Percentiles rank a stretch among this genome's conserved stretches.
Evolutionary conservation across 1,140 invertebrate species (phyloP).

Genomic region (Brachionus sp.): DNA sequence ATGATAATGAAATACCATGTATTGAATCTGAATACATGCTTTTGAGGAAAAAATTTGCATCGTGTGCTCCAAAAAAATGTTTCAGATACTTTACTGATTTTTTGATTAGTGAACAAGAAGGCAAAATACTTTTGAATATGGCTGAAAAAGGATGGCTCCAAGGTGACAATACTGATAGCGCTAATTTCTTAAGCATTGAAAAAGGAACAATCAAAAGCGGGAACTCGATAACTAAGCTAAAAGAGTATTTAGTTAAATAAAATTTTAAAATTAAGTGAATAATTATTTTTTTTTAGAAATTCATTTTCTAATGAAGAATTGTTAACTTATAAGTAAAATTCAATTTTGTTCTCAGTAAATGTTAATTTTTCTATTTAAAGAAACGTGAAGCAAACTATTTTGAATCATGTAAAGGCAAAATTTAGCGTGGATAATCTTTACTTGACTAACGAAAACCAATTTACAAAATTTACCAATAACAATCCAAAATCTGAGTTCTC

Average conservation of each 20-base stretch:
- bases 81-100: conserved; percentile 39
- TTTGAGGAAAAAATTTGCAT: not conserved
- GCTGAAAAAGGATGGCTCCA: not conserved
- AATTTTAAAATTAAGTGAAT: not conserved
- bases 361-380: not conserved
- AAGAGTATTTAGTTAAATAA: not conserved
- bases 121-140: not conserved
- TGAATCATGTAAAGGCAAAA: conserved; percentile 8
- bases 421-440: not conserved
- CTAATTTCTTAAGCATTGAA: not conserved
- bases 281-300: not conserved
- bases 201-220: not conserved
- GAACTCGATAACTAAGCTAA: not conserved
- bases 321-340: not conserved
- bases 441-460: not conserved
- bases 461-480: conserved; percentile 1
- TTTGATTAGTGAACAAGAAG: not conserved
- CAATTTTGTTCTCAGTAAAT: not conserved
- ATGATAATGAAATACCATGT: not conserved
- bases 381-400: not conserved
- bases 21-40: not conserved
- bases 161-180: not conserved
- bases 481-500: not conserved
- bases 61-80: not conserved
- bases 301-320: conserved; percentile 1